Base-by-base conservation (phyloP, 2,797 vertebrate species). In the Lithobates pipiens region DNA sequence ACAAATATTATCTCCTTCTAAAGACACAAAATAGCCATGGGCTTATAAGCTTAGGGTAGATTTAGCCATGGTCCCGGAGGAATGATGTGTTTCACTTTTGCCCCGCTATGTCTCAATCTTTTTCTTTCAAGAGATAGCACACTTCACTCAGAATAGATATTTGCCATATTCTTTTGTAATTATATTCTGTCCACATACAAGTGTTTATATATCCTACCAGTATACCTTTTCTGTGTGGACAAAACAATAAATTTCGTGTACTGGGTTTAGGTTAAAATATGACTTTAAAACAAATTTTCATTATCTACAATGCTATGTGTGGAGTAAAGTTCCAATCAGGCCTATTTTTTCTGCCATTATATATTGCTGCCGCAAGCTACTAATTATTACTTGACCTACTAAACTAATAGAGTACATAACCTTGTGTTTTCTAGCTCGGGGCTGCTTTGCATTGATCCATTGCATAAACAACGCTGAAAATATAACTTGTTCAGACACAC, bases 331-430 rank as follows among this genome's bases (percentile, higher is more conserved):
- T 71, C 50, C 36, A 39, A 65, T 82, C 70, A 79, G 75, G 39
- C 46, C 44, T 75, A 61, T 80, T 83, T 78, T 86, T 86, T 79
- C 65, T n/a, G 50, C 79, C 81, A 77, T 77, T 73, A 83, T 83
- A 87, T 79, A 83, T 87, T 68, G 46, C 76, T 74, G 85, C 85
- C 85, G 69, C 42, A 9, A 83, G 85, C 85, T 83, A 87, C 81
- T 83, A 87, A 87, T 87, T 87, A 87, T 87, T 83, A 87, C 76
- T 74, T 87, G 85, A 83, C 81, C 81, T 87, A 83, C 85, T 87
- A 87, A 87, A 87, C 80, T 83, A 87, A 87, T 87, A 87, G 85
- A 83, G 85, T 79, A 77, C 80, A 83, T 87, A 87, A 87, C 85
- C 85, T 87, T 87, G 85, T 83, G 80, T 83, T 83, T 73, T 82